These are phyloP conservation scores for Pseudopleuronectes americanus DNA, from an alignment of 2,797 vertebrate species.

Conservation along the genomic window DNA sequence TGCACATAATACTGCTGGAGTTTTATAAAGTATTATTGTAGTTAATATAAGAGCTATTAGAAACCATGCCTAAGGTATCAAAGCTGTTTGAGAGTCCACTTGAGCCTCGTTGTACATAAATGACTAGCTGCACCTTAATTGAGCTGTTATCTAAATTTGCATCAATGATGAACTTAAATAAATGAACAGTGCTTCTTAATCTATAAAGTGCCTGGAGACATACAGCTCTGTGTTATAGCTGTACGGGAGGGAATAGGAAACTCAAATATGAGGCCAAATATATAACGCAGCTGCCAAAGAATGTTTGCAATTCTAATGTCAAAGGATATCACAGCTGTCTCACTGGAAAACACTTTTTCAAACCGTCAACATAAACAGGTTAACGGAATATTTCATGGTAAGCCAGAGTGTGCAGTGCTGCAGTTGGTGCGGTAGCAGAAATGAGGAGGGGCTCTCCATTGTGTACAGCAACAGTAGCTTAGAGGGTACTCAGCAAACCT, in stretches of 20 bases:
- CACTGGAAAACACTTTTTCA: conserved; percentile 52
- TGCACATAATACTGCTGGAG: conserved; percentile 5
- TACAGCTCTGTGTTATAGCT: conserved; percentile 22
- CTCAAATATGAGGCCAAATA: conserved; percentile 35
- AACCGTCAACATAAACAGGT: conserved; percentile 62
- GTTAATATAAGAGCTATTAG: conserved; percentile 24
- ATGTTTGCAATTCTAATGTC: conserved; percentile 61
- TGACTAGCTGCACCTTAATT: conserved; percentile 43
- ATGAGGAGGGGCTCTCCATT: neutral
- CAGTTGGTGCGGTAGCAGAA: conserved; percentile 31
- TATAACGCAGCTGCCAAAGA: conserved; percentile 38
- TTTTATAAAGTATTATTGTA: conserved; percentile 1
- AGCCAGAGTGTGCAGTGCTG: conserved; percentile 42
- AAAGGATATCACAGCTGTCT: conserved; percentile 43
- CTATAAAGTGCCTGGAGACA: conserved; percentile 49
- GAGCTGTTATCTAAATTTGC: conserved; percentile 63
- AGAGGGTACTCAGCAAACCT: conserved; percentile 2
- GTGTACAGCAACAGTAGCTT: neutral
- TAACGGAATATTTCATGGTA: conserved; percentile 58
- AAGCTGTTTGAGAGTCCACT: conserved; percentile 25
- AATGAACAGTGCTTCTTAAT: conserved; percentile 61
- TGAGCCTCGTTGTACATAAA: conserved; percentile 35
- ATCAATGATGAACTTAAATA: conserved; percentile 57
- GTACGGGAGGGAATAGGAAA: conserved; percentile 36
- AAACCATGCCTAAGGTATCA: conserved; percentile 10